Evolutionary conservation across 2,113 vertebrate genomes (phyloP).

Genomic region (Burhinus bistriatus): DNA sequence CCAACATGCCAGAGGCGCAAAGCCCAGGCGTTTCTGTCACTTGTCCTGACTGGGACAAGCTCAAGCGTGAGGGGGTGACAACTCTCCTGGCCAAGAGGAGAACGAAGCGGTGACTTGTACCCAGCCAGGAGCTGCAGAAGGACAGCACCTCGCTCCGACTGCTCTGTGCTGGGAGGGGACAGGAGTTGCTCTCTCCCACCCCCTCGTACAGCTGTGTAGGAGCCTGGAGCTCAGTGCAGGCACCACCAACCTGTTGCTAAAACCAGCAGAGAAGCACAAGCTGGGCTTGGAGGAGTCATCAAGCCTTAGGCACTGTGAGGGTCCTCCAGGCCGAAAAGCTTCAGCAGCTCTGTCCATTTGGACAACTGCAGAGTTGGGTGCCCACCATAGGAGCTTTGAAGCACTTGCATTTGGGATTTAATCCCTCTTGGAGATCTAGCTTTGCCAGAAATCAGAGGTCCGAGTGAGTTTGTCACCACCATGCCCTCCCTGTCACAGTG

Average conservation of each 20-base stretch:
- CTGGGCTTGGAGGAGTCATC: not conserved
- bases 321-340: not conserved
- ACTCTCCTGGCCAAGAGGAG: not conserved
- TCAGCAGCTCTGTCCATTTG: not conserved
- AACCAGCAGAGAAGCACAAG: not conserved
- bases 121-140: not conserved
- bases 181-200: not conserved
- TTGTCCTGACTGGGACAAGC: not conserved
- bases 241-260: not conserved
- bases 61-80: rapidly evolving
- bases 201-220: rapidly evolving
- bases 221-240: not conserved
- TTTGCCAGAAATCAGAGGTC: not conserved
- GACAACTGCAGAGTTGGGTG: not conserved
- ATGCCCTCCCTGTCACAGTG: rapidly evolving
- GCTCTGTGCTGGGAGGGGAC: not conserved
- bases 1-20: not conserved
- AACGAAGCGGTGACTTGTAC: not conserved
- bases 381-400: not conserved
- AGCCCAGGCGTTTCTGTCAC: not conserved
- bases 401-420: not conserved
- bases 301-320: not conserved
- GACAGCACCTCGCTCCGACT: rapidly evolving
- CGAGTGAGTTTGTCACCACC: not conserved
- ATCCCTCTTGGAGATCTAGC: not conserved